These are phyloP conservation scores for Ammodytes marinus DNA, from an alignment of 2,113 vertebrate species.

Conservation along the genomic window DNA sequence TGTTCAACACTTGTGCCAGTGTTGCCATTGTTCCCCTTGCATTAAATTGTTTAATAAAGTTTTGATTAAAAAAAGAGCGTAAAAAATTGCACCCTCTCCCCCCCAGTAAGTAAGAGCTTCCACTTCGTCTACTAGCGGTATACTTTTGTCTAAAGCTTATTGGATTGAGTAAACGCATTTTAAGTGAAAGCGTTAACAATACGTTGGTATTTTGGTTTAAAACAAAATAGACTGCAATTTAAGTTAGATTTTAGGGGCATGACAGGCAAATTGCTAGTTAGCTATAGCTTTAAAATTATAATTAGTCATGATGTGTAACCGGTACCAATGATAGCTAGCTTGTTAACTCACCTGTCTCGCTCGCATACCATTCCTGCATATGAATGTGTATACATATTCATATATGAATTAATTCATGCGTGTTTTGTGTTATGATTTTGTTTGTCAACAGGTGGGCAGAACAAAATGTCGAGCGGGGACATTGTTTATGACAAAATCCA, in stretches of 20 bases:
- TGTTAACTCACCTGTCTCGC: background rate
- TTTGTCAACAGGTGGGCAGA: background rate
- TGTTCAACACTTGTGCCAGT: background rate
- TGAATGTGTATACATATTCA: too few relatives aligned
- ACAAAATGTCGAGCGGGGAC: conserved; percentile 61
- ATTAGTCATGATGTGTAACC: background rate
- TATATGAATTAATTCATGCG: too few relatives aligned
- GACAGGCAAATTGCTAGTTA: background rate
- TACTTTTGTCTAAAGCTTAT: background rate
- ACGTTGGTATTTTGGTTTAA: background rate
- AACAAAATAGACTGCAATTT: background rate
- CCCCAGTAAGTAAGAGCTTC: too few relatives aligned
- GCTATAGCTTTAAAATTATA: background rate
- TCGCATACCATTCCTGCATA: background rate
- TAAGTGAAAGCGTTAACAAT: background rate
- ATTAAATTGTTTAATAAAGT: conserved; percentile 48
- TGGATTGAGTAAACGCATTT: background rate
- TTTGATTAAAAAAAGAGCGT: conserved; percentile 2
- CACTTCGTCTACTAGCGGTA: background rate
- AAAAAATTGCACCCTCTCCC: too few relatives aligned
- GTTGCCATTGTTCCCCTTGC: background rate
- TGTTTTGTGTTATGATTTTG: background rate
- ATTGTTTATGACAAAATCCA: conserved; percentile 81
- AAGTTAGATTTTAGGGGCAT: background rate
- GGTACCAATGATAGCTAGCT: background rate